Conservation (phyloP, 92 coral and sea anemone genomes). For the Micromussa lordhowensis region DNA sequence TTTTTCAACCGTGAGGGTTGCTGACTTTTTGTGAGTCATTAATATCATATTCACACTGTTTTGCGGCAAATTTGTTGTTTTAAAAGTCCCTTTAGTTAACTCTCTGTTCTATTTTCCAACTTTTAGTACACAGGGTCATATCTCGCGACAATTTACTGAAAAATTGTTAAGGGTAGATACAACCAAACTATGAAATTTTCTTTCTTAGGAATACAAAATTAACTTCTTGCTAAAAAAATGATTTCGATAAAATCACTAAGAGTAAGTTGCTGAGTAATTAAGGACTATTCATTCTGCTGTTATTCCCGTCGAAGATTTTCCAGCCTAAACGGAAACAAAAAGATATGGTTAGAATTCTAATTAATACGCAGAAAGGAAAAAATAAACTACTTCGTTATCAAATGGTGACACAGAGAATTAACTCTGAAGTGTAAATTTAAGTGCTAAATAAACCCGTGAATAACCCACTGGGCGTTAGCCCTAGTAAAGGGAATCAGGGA, state of each 20-base stretch:
- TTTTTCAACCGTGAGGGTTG: background rate
- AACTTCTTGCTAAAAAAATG: background rate
- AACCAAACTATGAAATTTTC: background rate
- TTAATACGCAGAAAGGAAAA: no score
- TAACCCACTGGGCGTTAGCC: no score
- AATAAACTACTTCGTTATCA: no score
- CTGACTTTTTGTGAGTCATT: background rate
- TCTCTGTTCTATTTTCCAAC: background rate
- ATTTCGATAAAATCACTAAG: background rate
- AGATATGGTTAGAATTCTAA: background rate
- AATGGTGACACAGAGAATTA: no score
- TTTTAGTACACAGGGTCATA: background rate
- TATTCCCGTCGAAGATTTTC: slow-evolving; percentile 88
- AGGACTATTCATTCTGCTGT: background rate
- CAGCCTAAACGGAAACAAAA: slow-evolving; percentile 56
- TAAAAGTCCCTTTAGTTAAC: background rate
- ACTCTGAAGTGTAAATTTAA: no score
- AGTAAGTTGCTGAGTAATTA: background rate
- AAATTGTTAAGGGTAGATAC: background rate
- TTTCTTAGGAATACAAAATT: background rate
- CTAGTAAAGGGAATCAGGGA: no score
- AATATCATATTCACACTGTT: background rate
- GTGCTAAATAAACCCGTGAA: no score
- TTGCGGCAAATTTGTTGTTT: background rate
- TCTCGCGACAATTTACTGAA: background rate